Conservation (phyloP, 1,140 invertebrate genomes). For the Caenorhabditis latens region DNA sequence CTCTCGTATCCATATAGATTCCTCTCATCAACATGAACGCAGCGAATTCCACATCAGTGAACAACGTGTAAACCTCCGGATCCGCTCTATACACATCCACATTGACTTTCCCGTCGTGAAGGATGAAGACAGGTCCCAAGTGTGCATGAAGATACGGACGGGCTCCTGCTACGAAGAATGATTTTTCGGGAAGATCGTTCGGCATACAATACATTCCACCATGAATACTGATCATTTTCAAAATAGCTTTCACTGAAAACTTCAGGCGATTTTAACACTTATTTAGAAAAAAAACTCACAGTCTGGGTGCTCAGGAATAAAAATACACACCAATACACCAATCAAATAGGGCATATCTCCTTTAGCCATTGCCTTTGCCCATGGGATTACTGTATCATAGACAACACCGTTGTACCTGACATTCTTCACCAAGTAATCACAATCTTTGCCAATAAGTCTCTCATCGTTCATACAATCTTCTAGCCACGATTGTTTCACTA, state of each 20-base stretch:
- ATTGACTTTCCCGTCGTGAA: not conserved
- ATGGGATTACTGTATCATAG: slow-evolving; percentile 23
- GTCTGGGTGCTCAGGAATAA: not conserved
- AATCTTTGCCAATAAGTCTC: not conserved
- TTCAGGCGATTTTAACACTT: no score
- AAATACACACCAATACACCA: not conserved
- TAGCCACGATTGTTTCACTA: not conserved
- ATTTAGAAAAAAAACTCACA: not conserved
- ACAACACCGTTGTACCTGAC: not conserved
- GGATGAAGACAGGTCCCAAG: not conserved
- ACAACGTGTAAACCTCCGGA: not conserved
- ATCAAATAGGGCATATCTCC: slow-evolving; percentile 7
- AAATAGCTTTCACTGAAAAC: not conserved
- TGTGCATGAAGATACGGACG: slow-evolving; percentile 14
- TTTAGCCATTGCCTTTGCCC: not conserved
- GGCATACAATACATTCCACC: not conserved
- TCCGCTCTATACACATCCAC: not conserved
- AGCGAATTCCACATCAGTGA: not conserved
- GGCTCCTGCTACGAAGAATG: not conserved
- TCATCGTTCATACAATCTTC: not conserved
- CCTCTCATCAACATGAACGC: not conserved
- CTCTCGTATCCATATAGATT: not conserved
- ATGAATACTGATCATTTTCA: not conserved
- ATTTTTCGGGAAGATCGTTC: not conserved
- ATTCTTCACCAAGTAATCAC: not conserved